Conservation (phyloP, 1,140 invertebrate species). For the Ruditapes philippinarum region DNA sequence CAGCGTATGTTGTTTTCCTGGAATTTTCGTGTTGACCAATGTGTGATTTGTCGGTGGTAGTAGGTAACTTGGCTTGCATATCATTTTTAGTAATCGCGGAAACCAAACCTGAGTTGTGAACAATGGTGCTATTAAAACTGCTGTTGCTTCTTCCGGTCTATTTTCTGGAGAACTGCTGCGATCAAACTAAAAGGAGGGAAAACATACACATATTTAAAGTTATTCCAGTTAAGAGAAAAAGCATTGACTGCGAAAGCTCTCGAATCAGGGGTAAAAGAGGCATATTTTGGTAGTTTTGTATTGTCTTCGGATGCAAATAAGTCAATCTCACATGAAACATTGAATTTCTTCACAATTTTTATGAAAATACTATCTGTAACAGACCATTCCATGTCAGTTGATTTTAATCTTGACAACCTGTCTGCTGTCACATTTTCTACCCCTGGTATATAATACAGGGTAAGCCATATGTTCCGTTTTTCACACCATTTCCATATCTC, state of each 20-base stretch:
- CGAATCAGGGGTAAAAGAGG: constrained; percentile 52
- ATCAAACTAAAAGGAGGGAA: too few species aligned
- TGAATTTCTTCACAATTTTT: too few species aligned
- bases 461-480: neutral
- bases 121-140: neutral
- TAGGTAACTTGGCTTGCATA: neutral
- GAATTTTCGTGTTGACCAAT: neutral
- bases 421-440: constrained; percentile 15
- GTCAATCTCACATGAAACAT: constrained; percentile 59
- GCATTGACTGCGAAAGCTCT: constrained; percentile 67
- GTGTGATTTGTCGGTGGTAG: neutral
- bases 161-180: too few species aligned
- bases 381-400: constrained; percentile 66
- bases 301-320: constrained; percentile 71
- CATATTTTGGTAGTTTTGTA: constrained; percentile 27
- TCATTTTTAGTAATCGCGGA: neutral
- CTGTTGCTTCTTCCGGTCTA: neutral
- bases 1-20: neutral
- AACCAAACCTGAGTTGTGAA: neutral
- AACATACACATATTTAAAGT: constrained; percentile 49
- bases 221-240: constrained; percentile 63
- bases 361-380: neutral
- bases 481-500: neutral
- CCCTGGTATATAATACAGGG: neutral
- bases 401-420: neutral